These are phyloP conservation scores for Lycaena phlaeas DNA, from an alignment of 2,888 invertebrate species.

Conservation along the genomic window DNA sequence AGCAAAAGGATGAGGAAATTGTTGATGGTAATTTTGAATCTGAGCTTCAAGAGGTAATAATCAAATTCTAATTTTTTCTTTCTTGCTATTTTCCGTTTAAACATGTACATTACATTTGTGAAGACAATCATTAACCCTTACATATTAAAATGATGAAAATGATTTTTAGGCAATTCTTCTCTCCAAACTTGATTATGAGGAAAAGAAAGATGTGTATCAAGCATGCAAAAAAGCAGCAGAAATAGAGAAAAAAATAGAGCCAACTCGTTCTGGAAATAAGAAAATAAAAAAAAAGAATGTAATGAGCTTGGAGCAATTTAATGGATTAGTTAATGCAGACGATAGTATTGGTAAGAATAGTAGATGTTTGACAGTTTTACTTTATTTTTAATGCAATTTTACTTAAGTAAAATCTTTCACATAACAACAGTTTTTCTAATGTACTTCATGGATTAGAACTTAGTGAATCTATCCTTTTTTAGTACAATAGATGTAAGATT, in stretches of 20 bases:
- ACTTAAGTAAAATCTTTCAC: too few species aligned
- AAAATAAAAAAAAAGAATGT: constrained; percentile 78
- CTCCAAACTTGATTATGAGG: constrained; percentile 82
- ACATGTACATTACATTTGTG: too few species aligned
- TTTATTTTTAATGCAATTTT: too few species aligned
- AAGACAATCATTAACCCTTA: too few species aligned
- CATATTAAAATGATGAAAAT: too few species aligned
- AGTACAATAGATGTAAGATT: too few species aligned
- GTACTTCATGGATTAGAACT: too few species aligned
- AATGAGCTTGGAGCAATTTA: constrained; percentile 84
- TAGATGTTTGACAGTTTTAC: too few species aligned
- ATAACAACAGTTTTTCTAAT: too few species aligned
- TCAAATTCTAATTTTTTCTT: background rate
- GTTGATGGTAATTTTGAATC: constrained; percentile 74
- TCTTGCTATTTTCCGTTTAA: too few species aligned
- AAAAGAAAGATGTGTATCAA: constrained; percentile 72
- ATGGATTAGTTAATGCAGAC: constrained; percentile 66
- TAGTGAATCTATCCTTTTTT: too few species aligned
- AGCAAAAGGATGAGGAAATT: constrained; percentile 79
- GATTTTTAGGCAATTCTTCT: constrained; percentile 79
- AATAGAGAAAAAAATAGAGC: constrained; percentile 39
- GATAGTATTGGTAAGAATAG: constrained; percentile 41
- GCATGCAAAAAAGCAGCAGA: constrained; percentile 53
- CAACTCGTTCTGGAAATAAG: constrained; percentile 41
- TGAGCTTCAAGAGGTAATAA: constrained; percentile 76